phyloP scores from a whole-genome alignment of 2,888 invertebrate genomes.

The Pyralis farinalis region DNA sequence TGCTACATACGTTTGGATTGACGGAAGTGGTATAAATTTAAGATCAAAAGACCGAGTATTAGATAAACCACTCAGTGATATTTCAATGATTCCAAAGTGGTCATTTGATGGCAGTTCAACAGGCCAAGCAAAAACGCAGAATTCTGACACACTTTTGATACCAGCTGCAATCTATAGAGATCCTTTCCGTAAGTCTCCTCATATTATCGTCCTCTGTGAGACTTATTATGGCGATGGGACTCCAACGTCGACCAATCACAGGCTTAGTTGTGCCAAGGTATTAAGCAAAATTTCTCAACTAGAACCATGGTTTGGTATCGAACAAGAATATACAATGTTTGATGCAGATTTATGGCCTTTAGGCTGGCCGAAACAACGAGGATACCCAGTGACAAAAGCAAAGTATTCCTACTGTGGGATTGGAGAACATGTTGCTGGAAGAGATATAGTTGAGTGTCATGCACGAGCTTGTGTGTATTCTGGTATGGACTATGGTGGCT shows the following conservation, averaged over 20 bases:
- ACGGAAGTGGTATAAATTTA: conserved; percentile 87
- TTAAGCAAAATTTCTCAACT: conserved; percentile 75
- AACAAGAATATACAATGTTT: conserved; percentile 94
- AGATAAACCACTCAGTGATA: conserved; percentile 77
- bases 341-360: conserved; percentile 91
- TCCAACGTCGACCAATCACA: conserved; percentile 87
- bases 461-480: conserved; percentile 91
- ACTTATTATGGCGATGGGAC: conserved; percentile 87
- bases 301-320: conserved; percentile 95
- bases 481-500: conserved; percentile 94
- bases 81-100: conserved; percentile 86
- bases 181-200: conserved; percentile 93
- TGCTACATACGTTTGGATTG: conserved; percentile 90
- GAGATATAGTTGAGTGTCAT: conserved; percentile 97
- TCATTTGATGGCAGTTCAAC: conserved; percentile 97
- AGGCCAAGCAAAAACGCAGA: conserved; percentile 89
- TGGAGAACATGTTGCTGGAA: conserved; percentile 94
- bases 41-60: conserved; percentile 86
- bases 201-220: conserved; percentile 94
- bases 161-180: conserved; percentile 95
- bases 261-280: conserved; percentile 83
- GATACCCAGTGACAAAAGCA: conserved; percentile 90
- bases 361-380: conserved; percentile 96
- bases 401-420: conserved; percentile 94
- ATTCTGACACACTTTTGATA: conserved; percentile 93